A percentile compares a stretch with the other conserved stretches of the same genome.
These are phyloP conservation scores for Proterorhinus semilunaris DNA, from an alignment of 2,113 vertebrate genomes.

Conservation along the genomic window DNA sequence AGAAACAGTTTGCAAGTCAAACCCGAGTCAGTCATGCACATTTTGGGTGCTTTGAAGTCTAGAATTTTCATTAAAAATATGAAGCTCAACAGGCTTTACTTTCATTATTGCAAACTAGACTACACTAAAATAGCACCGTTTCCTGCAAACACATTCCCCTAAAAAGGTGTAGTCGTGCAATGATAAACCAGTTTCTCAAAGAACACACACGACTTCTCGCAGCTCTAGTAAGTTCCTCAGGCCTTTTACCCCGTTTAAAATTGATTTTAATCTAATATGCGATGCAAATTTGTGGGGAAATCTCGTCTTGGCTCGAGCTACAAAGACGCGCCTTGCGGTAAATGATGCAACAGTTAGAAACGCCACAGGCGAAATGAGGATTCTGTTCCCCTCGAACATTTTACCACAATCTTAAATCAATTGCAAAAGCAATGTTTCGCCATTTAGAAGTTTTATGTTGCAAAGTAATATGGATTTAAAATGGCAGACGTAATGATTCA, in stretches of 20 bases:
- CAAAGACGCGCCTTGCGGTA: neutral
- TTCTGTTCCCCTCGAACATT: no score
- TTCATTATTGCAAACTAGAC: neutral
- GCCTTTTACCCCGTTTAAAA: neutral
- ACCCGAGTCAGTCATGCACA: no score
- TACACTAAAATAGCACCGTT: neutral
- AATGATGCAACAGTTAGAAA: neutral
- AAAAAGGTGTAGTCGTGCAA: neutral
- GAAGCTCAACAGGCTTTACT: neutral
- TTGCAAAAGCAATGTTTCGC: no score
- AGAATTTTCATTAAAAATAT: no score
- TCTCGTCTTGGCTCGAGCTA: neutral
- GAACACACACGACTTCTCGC: neutral
- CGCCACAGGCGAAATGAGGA: neutral
- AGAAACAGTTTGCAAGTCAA: no score
- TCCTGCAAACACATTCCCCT: neutral
- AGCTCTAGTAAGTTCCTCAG: neutral
- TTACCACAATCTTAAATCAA: neutral
- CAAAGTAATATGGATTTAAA: no score
- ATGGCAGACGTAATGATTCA: neutral
- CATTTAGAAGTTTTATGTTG: neutral
- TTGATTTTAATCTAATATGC: neutral
- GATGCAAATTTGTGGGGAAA: conserved; percentile 1
- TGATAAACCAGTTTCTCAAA: neutral
- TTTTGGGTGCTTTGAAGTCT: no score